Conservation (phyloP, 2,113 vertebrate species). For the Setophaga coronata region DNA sequence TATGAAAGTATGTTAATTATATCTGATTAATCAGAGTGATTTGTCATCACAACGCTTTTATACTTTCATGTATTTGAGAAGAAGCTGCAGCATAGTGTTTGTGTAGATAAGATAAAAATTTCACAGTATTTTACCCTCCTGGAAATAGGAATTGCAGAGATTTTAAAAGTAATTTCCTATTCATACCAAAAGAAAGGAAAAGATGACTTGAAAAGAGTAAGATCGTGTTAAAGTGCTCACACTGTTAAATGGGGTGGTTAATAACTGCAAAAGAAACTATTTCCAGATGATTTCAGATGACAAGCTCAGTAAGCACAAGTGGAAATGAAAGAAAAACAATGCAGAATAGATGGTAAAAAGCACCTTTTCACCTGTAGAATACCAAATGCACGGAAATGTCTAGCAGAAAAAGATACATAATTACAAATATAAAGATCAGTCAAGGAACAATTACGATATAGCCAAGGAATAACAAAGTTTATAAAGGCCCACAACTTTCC, state of each 20-base stretch:
- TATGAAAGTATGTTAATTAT: background rate
- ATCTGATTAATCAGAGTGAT: background rate
- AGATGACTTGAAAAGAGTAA: background rate
- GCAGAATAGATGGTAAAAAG: background rate
- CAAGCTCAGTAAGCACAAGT: background rate
- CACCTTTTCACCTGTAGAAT: background rate
- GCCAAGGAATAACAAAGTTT: background rate
- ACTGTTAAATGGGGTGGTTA: constrained; percentile 41
- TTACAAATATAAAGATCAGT: background rate
- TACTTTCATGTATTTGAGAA: background rate
- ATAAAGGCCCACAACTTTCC: accelerated
- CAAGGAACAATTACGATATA: background rate
- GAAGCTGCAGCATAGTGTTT: background rate
- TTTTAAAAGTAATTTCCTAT: background rate
- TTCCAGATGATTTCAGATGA: constrained; percentile 30
- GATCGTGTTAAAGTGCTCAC: background rate
- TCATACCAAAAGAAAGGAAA: background rate
- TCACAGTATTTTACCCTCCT: background rate
- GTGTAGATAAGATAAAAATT: background rate
- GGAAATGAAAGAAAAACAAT: background rate
- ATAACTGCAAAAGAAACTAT: background rate
- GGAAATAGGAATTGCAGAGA: background rate
- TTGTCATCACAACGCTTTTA: background rate
- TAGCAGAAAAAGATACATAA: background rate
- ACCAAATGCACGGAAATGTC: background rate